Evolutionary conservation across 2,888 invertebrate genomes (phyloP).

Genomic region (Nebria salina): DNA sequence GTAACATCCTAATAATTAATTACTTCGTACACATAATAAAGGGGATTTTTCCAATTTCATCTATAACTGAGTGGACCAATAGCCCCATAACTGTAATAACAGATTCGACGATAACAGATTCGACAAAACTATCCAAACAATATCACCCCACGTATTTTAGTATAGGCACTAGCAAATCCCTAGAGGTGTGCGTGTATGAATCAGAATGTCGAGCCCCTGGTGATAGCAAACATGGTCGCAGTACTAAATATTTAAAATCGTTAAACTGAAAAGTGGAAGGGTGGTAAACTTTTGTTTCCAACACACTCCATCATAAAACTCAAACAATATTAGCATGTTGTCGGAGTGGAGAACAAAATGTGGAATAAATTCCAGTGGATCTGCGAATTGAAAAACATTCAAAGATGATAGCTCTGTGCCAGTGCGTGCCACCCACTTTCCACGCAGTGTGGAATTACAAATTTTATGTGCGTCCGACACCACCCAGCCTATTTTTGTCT

Average conservation of each 20-base stretch:
- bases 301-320: background rate
- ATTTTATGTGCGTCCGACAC: conserved; percentile 34
- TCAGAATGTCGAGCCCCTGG: background rate
- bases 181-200: background rate
- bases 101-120: background rate
- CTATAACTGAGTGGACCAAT: background rate
- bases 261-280: background rate
- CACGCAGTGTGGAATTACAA: conserved; percentile 30
- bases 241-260: background rate
- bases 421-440: conserved; percentile 2
- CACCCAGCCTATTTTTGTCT: background rate
- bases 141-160: background rate
- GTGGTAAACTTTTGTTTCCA: background rate
- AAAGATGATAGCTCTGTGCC: conserved; percentile 31
- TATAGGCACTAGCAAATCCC: background rate
- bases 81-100: background rate
- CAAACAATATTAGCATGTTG: conserved; percentile 1
- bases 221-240: background rate
- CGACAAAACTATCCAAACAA: too few relatives aligned
- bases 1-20: too few relatives aligned
- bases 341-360: background rate
- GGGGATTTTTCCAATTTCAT: background rate
- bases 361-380: conserved; percentile 34
- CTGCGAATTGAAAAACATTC: conserved; percentile 42
- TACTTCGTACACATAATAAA: background rate